Evolutionary conservation across 2,888 invertebrate species (phyloP), one percentile per base, ranked within the genome.

Genomic region (Himalopsyche tibetana): DNA sequence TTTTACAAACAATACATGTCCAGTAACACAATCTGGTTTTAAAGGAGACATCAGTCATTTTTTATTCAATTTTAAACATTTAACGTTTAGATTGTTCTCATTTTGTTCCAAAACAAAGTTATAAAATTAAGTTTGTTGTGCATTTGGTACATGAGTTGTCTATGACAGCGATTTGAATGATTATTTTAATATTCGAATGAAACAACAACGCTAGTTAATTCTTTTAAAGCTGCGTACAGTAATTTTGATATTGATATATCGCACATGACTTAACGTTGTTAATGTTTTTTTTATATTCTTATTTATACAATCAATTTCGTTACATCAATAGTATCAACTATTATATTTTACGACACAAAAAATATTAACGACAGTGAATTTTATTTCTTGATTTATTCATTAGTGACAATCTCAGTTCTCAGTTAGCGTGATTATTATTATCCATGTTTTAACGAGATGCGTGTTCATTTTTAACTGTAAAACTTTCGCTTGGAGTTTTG

Each of bases 341-440:
- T 63, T 4, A 19, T 63, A 63, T 63, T 63, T 63, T 63, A 63
- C 5, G 63, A 63, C 19, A 63, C 63, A 63, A 28, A 63, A 5
- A 63, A 63, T 63, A 63, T 63, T 63, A 19, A 63, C n/a, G 63
- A 63, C 19, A 63, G 28, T 19, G 63, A 63, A 28, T 63, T 63
- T 63, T 63, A 63, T 6, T 19, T 19, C 6, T 63, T 63, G 19
- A 63, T 63, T 63, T 63, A 63, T 63, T 63, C 11, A 11, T 63
- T 19, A 11, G 19, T 63, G 63, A 63, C 63, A 63, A 63, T 63
- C 63, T 63, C 63, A 63, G 63, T 63, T 63, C 63, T 63, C 63
- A n/a, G 63, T 63, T 19, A 19, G 19, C 63, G n/a, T 3, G 6
- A 19, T 63, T 63, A 63, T 63, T 63, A 19, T 63, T 63, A 63